A percentile compares a stretch with the other conserved stretches of the same genome.
phyloP scores from a whole-genome alignment of 2,888 invertebrate species.

The Marasmarcha lunaedactyla region DNA sequence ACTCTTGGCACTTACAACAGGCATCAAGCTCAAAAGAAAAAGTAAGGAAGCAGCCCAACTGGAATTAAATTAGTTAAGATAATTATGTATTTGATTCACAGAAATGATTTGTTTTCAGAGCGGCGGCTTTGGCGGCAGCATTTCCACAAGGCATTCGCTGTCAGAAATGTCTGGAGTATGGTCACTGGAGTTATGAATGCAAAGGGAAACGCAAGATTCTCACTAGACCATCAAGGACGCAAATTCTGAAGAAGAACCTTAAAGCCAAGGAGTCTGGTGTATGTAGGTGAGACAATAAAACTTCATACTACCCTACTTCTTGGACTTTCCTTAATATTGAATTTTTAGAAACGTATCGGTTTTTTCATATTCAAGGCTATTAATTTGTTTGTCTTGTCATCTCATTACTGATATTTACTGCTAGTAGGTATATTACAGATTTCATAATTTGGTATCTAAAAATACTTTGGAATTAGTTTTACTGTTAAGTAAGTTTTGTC shows the following conservation, averaged over 20 bases:
- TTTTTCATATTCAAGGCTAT: too few species aligned
- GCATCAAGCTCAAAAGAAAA: conserved; percentile 55
- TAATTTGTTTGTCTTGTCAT: too few species aligned
- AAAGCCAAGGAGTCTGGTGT: conserved; percentile 42
- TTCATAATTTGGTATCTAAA: too few species aligned
- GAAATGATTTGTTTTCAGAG: conserved; percentile 33
- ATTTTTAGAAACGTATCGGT: too few species aligned
- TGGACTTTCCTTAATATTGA: conserved; percentile 6
- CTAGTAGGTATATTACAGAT: too few species aligned
- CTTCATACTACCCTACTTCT: conserved; percentile 2
- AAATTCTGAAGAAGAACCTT: conserved; percentile 77
- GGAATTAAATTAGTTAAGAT: too few species aligned
- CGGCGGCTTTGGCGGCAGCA: conserved; percentile 72
- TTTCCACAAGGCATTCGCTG: conserved; percentile 86
- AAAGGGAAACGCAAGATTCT: conserved; percentile 90
- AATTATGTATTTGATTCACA: conserved; percentile 8
- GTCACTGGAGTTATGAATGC: conserved; percentile 96
- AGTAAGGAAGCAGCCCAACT: conserved; percentile 28
- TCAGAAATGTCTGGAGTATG: conserved; percentile 92
- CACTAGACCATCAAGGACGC: conserved; percentile 85
- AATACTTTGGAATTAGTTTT: too few species aligned
- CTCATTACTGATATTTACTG: background rate
- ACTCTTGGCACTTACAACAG: conserved; percentile 61
- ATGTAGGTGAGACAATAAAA: conserved; percentile 45
- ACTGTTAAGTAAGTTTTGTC: too few species aligned